Percentiles rank a stretch among this genome's conserved stretches.
These are phyloP conservation scores for Leptopilina boulardi DNA, from an alignment of 1,140 invertebrate genomes.

Conservation along the genomic window DNA sequence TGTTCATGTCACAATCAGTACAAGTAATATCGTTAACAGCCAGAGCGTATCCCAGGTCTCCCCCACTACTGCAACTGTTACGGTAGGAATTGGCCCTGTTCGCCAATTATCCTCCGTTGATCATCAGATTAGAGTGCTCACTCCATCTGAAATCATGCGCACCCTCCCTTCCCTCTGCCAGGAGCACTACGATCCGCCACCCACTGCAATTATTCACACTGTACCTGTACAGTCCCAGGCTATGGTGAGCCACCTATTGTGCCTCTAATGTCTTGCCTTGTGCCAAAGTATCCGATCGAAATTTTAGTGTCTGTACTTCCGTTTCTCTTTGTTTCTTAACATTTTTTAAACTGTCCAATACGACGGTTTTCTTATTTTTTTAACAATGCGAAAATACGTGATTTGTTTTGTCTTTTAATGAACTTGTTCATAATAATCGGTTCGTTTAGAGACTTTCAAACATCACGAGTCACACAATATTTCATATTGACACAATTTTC, in stretches of 20 bases:
- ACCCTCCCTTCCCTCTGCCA: constrained; percentile 87
- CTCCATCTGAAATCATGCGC: constrained; percentile 90
- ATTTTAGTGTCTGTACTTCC: constrained; percentile 58
- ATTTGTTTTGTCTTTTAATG: constrained; percentile 2
- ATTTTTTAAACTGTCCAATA: constrained; percentile 1
- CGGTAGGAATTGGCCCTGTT: constrained; percentile 62
- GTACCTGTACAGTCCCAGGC: constrained; percentile 75
- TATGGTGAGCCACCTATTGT: constrained; percentile 79
- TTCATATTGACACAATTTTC: not conserved
- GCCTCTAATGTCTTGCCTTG: constrained; percentile 73
- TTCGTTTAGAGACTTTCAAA: not conserved
- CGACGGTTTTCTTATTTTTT: constrained; percentile 14
- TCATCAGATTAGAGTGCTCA: constrained; percentile 89
- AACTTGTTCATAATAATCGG: not conserved
- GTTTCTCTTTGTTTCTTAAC: constrained; percentile 63
- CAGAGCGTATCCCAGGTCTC: constrained; percentile 60
- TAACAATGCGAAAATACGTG: constrained; percentile 21
- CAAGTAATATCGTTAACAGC: constrained; percentile 61
- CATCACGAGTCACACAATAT: not conserved
- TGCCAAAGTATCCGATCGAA: constrained; percentile 67
- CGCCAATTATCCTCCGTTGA: constrained; percentile 78
- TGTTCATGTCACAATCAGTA: constrained; percentile 59
- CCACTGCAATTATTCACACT: constrained; percentile 77
- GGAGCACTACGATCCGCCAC: constrained; percentile 82
- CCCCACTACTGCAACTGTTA: constrained; percentile 58